Percentiles rank a stretch among this genome's conserved stretches.
Evolutionary conservation across 1,140 invertebrate genomes (phyloP).

Genomic region (Apocrypta bakeri): DNA sequence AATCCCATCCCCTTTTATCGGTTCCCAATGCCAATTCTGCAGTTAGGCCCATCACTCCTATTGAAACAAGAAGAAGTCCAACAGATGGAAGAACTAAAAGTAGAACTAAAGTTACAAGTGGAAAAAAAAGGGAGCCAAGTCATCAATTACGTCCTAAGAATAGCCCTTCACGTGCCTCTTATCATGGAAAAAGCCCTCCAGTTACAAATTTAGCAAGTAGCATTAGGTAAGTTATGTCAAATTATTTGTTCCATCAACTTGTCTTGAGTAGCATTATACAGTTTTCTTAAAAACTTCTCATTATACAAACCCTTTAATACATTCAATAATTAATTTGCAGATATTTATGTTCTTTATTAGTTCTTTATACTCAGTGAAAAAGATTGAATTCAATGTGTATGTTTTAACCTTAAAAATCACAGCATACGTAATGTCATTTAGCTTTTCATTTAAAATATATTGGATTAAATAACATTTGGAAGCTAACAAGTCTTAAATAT

Average conservation of each 20-base stretch:
- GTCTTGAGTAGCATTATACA: no score
- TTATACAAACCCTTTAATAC: background rate
- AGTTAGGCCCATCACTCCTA: conserved; percentile 71
- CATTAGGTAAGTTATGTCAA: conserved; percentile 38
- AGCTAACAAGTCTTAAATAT: conserved; percentile 10
- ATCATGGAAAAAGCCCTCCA: conserved; percentile 73
- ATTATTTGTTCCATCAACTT: background rate
- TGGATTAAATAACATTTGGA: no score
- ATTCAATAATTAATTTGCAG: no score
- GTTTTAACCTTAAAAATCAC: background rate
- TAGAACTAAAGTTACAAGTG: conserved; percentile 80
- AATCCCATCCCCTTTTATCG: conserved; percentile 53
- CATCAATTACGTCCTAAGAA: conserved; percentile 71
- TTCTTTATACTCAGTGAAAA: background rate
- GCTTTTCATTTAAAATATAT: background rate
- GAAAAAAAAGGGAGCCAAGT: conserved; percentile 74
- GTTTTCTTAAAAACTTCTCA: background rate
- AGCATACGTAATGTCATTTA: background rate
- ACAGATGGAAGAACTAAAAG: conserved; percentile 78
- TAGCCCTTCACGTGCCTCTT: conserved; percentile 74
- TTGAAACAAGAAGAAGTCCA: conserved; percentile 68
- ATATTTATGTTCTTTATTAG: background rate
- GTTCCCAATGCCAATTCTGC: conserved; percentile 56
- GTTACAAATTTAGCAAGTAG: conserved; percentile 36
- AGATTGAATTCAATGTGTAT: background rate